These are phyloP conservation scores for Pseudomyrmex cubaensis DNA, from an alignment of 1,140 invertebrate species.

Conservation along the genomic window DNA sequence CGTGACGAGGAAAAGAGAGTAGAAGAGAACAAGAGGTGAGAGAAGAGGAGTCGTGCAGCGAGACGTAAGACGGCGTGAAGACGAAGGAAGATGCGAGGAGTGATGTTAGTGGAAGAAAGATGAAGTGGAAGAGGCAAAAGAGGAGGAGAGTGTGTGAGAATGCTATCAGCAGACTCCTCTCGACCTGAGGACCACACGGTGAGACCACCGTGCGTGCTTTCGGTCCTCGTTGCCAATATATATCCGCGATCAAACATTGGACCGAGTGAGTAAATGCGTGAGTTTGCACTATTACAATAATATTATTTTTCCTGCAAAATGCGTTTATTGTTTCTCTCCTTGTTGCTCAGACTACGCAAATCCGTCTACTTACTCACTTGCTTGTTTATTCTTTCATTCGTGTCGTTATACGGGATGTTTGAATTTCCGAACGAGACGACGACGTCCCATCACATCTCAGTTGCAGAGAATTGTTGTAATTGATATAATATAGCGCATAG, in stretches of 20 bases:
- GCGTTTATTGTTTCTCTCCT: conserved; percentile 18
- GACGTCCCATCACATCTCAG: conserved; percentile 10
- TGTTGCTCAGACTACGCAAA: conserved; percentile 6
- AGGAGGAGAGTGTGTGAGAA: conserved; percentile 75
- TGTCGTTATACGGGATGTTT: background rate
- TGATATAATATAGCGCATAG: background rate
- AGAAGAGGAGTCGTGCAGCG: no score
- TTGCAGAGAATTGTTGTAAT: conserved; percentile 12
- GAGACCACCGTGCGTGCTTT: conserved; percentile 80
- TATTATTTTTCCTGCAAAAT: conserved; percentile 65
- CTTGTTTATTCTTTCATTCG: background rate
- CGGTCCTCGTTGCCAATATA: conserved; percentile 74
- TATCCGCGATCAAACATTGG: conserved; percentile 79
- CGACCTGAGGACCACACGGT: conserved; percentile 78
- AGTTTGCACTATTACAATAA: conserved; percentile 59
- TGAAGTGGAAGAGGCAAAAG: conserved; percentile 23
- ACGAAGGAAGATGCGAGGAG: conserved; percentile 26
- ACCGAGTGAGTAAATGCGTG: conserved; percentile 75
- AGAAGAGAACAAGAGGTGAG: no score
- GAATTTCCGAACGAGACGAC: conserved; percentile 29
- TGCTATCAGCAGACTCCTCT: conserved; percentile 76
- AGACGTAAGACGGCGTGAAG: background rate
- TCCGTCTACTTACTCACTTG: background rate
- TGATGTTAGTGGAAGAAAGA: conserved; percentile 40
- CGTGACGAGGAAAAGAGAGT: no score